These are phyloP conservation scores for Mycetomoellerius zeteki DNA, from an alignment of 1,140 invertebrate genomes.

Conservation along the genomic window DNA sequence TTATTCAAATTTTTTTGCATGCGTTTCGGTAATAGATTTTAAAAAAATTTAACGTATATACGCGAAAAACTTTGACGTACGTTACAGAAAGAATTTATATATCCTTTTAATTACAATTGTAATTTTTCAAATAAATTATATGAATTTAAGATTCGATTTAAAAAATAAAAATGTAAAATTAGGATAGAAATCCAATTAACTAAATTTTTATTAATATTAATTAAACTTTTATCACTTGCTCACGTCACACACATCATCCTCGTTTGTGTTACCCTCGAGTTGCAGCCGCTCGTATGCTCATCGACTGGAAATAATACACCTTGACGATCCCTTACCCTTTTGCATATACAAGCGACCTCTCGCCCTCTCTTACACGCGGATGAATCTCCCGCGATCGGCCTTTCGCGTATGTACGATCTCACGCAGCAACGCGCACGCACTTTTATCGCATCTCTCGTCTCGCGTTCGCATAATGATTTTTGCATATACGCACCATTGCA, in stretches of 20 bases:
- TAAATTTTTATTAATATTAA: conserved; percentile 13
- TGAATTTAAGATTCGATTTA: background rate
- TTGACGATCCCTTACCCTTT: conserved; percentile 25
- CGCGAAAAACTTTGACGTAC: background rate
- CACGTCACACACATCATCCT: background rate
- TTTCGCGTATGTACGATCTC: conserved; percentile 41
- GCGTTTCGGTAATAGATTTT: background rate
- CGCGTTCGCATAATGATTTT: conserved; percentile 20
- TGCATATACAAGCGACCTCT: background rate
- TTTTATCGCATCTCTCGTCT: conserved; percentile 27
- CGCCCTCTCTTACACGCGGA: conserved; percentile 26
- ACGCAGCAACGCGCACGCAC: conserved; percentile 19
- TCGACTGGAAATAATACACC: conserved; percentile 43
- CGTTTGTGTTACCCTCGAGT: background rate
- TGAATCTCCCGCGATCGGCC: conserved; percentile 27
- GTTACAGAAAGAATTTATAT: background rate
- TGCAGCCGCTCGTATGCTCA: conserved; percentile 20
- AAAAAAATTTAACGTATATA: no score
- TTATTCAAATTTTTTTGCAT: background rate
- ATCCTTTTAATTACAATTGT: background rate
- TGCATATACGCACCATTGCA: background rate
- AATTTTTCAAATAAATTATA: background rate
- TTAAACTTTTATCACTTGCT: conserved; percentile 17
- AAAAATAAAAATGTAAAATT: conserved; percentile 1
- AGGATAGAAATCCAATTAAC: background rate